phyloP scores from a whole-genome alignment of 1,140 invertebrate species.

The Drosophila punjabiensis region DNA sequence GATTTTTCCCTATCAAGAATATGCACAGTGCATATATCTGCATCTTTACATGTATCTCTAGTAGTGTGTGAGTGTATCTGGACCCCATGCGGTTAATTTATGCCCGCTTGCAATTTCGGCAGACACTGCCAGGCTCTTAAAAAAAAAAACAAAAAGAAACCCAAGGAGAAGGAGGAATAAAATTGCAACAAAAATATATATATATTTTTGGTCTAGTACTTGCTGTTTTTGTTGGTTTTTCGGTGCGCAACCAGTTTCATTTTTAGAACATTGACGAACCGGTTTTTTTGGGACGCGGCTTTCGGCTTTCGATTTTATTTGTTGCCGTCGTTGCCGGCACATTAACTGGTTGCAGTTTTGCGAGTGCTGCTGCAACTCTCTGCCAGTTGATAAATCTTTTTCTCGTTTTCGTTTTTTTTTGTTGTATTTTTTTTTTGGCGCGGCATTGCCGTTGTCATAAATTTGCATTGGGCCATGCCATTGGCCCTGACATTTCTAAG shows the following conservation, averaged over 20 bases:
- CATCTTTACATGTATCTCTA: constrained; percentile 19
- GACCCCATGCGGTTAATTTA: constrained; percentile 83
- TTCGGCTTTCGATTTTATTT: constrained; percentile 80
- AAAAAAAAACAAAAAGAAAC: constrained; percentile 19
- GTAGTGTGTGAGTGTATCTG: constrained; percentile 66
- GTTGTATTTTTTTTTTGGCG: constrained; percentile 30
- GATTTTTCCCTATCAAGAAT: too few relatives aligned
- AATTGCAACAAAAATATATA: constrained; percentile 53
- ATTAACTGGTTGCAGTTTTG: constrained; percentile 70
- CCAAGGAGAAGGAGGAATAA: constrained; percentile 52
- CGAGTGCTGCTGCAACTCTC: constrained; percentile 45
- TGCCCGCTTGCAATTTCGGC: constrained; percentile 82
- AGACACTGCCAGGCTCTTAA: constrained; percentile 59
- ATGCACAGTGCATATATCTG: not conserved
- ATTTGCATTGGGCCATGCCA: constrained; percentile 83
- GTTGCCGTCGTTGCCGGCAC: constrained; percentile 74
- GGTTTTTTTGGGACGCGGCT: constrained; percentile 74
- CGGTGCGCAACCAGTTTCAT: constrained; percentile 76
- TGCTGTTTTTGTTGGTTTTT: constrained; percentile 36
- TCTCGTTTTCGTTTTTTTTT: not conserved
- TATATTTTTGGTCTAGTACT: constrained; percentile 80
- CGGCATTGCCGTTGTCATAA: constrained; percentile 78
- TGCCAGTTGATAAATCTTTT: constrained; percentile 78
- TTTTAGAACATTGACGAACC: constrained; percentile 81
- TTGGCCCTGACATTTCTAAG: constrained; percentile 83